Base-by-base conservation (phyloP, 2,113 vertebrate genomes). In the Onychorhynchus coronatus region DNA sequence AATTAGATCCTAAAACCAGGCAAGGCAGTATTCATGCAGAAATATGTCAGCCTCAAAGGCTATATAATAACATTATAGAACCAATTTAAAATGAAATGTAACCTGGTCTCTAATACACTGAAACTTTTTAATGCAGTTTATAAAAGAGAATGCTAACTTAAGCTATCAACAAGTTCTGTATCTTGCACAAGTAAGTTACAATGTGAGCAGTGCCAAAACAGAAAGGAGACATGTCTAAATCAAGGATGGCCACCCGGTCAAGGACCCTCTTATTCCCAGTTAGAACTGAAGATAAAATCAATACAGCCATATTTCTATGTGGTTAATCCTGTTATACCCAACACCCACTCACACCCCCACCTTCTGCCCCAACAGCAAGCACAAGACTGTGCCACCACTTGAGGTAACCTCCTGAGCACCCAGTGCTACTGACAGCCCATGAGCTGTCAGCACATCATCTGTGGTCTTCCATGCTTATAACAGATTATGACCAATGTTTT, bases 381-480 rank as follows among this genome's bases (percentile, higher is more conserved):
- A 44, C 37, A 85, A 67, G 62, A 46, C 24, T 72, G 17, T 65
- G 58, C n/a, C 67, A 63, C 27, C 52, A 19, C 14, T 23, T 16
- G 72, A 70, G 11, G 68, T 46, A 66, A 62, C 59, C 75, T 44
- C 21, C 25, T 31, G 74, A 74, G 63, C 46, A 61, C 31, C 14
- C 14, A 0, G 56, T 0, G 0, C 33, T 84, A 30, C 41, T 4
- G 10, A 56, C 49, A 71, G 78, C 52, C 65, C 82, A 61, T 0
- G 6, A 81, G 66, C 75, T 90, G 41, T 91, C 86, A 93, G 59
- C 72, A 93, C 5, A 0, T 42, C 44, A 55, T 66, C 85, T 79
- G 67, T 23, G 42, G 63, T 76, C 82, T 47, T 77, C 59, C 58
- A 73, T 5, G 6, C 37, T 80, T 74, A 3, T 25, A 78, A 76